phyloP scores from a whole-genome alignment of 92 coral and sea anemone genomes.

The Epizoanthus ramosus region DNA sequence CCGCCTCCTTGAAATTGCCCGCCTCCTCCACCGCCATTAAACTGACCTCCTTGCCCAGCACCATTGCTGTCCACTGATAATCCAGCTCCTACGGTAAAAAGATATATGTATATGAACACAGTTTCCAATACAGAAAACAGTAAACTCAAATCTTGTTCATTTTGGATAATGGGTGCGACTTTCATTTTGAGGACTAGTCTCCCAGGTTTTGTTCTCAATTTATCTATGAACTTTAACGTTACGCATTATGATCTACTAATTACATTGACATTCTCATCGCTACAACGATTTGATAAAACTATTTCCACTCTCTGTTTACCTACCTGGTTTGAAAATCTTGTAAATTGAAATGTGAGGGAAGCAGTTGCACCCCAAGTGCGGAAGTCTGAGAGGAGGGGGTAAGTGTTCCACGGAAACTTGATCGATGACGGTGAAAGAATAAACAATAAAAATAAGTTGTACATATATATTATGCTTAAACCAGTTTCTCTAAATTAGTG shows the following conservation, averaged over 20 bases:
- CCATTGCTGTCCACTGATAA: background rate
- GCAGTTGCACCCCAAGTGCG: slow-evolving; percentile 24
- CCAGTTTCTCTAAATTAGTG: too few relatives aligned
- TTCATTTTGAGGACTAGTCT: too few relatives aligned
- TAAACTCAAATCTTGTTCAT: too few relatives aligned
- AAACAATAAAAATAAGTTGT: background rate
- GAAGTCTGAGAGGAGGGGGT: slow-evolving; percentile 23
- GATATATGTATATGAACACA: background rate
- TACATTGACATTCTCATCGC: too few relatives aligned
- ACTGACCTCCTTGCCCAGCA: background rate
- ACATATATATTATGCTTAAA: background rate
- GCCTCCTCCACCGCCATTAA: background rate
- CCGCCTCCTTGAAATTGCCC: too few relatives aligned
- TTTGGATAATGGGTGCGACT: background rate
- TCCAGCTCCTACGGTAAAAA: background rate
- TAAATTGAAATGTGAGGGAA: slow-evolving; percentile 29
- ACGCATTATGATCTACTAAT: too few relatives aligned
- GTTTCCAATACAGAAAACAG: background rate
- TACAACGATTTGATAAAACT: too few relatives aligned
- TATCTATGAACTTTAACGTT: too few relatives aligned
- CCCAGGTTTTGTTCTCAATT: too few relatives aligned
- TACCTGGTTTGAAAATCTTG: slow-evolving; percentile 29
- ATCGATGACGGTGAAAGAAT: background rate
- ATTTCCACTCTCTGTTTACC: background rate
- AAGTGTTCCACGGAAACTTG: slow-evolving; percentile 32